phyloP scores from a whole-genome alignment of 2,113 vertebrate genomes.

The Podocnemis expansa region DNA sequence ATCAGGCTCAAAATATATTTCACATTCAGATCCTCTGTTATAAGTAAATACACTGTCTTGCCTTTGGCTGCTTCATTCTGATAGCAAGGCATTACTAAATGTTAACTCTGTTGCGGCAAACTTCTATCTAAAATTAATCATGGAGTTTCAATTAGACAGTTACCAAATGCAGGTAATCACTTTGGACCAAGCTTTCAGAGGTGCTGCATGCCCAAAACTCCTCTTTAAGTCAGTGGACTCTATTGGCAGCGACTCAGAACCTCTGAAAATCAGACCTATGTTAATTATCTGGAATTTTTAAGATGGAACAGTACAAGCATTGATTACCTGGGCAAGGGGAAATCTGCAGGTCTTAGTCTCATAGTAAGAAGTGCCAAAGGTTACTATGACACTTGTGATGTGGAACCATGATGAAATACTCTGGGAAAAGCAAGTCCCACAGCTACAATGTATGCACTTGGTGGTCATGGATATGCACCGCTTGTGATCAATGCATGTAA shows the following conservation, averaged over 20 bases:
- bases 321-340: constrained; percentile 66
- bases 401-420: constrained; percentile 78
- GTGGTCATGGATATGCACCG: constrained; percentile 76
- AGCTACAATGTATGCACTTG: constrained; percentile 66
- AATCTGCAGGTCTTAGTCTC: constrained; percentile 78
- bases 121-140: background rate
- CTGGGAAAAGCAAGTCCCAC: constrained; percentile 75
- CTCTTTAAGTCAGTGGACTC: background rate
- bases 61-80: background rate
- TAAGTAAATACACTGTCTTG: background rate
- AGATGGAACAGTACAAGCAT: constrained; percentile 52
- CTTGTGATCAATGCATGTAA: constrained; percentile 79
- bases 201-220: background rate
- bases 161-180: background rate
- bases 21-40: background rate
- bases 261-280: constrained; percentile 25
- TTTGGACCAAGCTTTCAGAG: too few species aligned
- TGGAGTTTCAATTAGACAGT: background rate
- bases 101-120: background rate
- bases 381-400: constrained; percentile 55
- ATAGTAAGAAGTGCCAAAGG: constrained; percentile 64
- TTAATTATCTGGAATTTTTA: constrained; percentile 35
- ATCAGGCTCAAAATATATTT: background rate
- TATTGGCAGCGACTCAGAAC: background rate
- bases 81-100: background rate